Evolutionary conservation across 1,140 invertebrate genomes (phyloP).

Genomic region (Drosophila paulistorum): DNA sequence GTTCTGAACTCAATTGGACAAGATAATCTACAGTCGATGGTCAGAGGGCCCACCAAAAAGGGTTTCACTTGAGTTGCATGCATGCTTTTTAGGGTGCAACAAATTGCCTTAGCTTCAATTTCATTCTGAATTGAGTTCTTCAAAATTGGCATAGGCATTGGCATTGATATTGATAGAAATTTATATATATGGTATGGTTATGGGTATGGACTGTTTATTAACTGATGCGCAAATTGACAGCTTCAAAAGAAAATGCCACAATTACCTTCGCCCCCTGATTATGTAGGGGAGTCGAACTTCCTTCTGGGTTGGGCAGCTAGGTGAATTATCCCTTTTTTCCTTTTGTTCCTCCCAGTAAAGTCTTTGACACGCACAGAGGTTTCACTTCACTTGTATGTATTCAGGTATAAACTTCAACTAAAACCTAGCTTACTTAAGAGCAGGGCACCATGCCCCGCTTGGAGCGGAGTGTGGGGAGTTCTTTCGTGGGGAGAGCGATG

Average conservation of each 20-base stretch:
- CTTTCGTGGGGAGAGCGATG: too few species aligned
- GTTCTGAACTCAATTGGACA: constrained; percentile 81
- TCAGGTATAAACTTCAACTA: too few species aligned
- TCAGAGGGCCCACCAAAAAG: constrained; percentile 61
- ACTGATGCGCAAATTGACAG: constrained; percentile 67
- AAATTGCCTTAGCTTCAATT: constrained; percentile 69
- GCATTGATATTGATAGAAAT: constrained; percentile 54
- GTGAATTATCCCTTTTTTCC: too few species aligned
- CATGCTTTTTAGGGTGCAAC: constrained; percentile 66
- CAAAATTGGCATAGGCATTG: constrained; percentile 50
- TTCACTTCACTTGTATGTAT: too few species aligned
- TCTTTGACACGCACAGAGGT: too few species aligned
- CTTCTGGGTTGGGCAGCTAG: too few species aligned
- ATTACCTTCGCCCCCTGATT: constrained; percentile 50
- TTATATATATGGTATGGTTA: constrained; percentile 34
- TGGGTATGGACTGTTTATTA: constrained; percentile 56
- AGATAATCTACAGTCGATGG: constrained; percentile 68
- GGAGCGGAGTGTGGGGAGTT: too few species aligned
- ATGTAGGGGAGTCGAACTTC: too few species aligned
- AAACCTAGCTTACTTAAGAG: too few species aligned
- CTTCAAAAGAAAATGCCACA: constrained; percentile 35
- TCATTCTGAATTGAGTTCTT: constrained; percentile 61
- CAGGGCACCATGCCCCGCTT: too few species aligned
- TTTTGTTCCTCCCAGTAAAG: too few species aligned
- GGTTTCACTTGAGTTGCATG: constrained; percentile 50